Base-by-base conservation (phyloP, 2,113 vertebrate genomes). In the Microcebus lehilahytsara region DNA sequence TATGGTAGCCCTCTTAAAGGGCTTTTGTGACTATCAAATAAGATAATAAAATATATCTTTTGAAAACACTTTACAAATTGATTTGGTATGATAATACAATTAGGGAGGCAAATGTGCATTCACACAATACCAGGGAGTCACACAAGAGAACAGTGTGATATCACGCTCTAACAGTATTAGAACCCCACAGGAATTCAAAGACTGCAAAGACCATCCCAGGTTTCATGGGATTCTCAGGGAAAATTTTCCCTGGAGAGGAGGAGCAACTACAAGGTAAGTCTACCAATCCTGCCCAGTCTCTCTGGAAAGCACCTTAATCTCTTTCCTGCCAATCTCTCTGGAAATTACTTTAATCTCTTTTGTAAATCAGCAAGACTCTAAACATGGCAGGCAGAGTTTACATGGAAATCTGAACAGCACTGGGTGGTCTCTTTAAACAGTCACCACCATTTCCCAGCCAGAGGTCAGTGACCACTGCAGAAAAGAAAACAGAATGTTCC, bases 31-130 rank as follows among this genome's bases (percentile, higher is more conserved):
- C 37, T 88, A 79, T 71, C 74, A 51, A 86, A 60, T 20, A 34
- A 75, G 67, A 92, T 85, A 75, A 92, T 94, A 75, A 83, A 94
- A 58, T 60, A 72, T 84, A 85, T 89, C 75, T 84, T 75, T 25
- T 49, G 69, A 87, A 87, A 90, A 96, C 72, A 80, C 58, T 75
- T 75, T 46, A 85, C 78, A 83, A 77, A 89, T 60, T 60, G 60
- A 96, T 72, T 72, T 74, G 71, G n/a, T 51, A 30, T 53, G 67
- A 72, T 32, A 84, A 32, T 60, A 58, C 34, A 79, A 90, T 30
- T 69, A 25, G 37, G 6, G 40, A 91, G 74, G 34, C 66, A 89
- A 85, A 87, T 7, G 42, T 58, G 46, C 23, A 23, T 56, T 77
- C 81, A 77, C 66, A 71, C 25, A 85, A 37, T 40, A n/a, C 66